A percentile compares a stretch with the other conserved stretches of the same genome.
These are phyloP conservation scores for Leucoraja ocellata DNA, from an alignment of 2,797 vertebrate genomes.

Conservation along the genomic window DNA sequence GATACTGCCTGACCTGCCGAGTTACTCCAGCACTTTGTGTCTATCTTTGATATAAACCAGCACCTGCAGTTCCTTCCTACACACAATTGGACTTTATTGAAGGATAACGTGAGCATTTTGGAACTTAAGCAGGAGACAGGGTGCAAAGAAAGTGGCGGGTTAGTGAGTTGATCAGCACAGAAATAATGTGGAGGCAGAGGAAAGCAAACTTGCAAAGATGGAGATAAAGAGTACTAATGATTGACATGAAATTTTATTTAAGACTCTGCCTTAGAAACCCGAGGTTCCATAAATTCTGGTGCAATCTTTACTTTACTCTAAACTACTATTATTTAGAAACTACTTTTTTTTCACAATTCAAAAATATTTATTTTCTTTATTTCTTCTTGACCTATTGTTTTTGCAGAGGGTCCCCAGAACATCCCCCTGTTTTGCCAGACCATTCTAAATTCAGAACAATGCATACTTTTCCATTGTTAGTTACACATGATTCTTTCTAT, in stretches of 20 bases:
- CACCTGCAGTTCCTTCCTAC: no score
- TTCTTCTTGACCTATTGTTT: neutral
- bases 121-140: neutral
- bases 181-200: neutral
- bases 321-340: neutral
- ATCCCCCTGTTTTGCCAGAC: neutral
- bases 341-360: neutral
- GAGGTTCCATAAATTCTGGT: neutral
- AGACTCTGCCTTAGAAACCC: neutral
- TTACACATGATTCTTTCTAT: neutral
- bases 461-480: neutral
- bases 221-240: neutral
- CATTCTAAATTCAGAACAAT: neutral
- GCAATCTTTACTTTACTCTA: neutral
- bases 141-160: neutral
- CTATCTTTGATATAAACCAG: no score
- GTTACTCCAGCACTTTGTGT: no score
- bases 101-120: neutral
- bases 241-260: neutral
- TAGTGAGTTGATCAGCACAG: neutral
- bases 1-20: no score
- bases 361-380: neutral
- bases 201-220: neutral
- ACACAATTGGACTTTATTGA: neutral
- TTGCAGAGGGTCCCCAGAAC: neutral